Conservation (phyloP, 2,888 invertebrate genomes). For the Osedax frankpressi region DNA sequence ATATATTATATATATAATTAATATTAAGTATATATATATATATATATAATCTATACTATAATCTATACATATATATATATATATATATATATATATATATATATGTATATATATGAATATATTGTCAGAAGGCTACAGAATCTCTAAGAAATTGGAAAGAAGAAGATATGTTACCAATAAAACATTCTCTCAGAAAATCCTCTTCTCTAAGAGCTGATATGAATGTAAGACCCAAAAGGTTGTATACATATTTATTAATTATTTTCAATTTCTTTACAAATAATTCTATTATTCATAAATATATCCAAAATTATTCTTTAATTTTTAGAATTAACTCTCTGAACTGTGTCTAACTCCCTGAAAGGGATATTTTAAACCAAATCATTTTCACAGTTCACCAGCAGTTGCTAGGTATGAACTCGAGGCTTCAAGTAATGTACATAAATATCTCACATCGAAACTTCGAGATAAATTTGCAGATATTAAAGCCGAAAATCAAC, state of each 20-base stretch:
- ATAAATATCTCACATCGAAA: background rate
- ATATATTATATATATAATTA: too few relatives aligned
- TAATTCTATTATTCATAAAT: too few relatives aligned
- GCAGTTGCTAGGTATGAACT: background rate
- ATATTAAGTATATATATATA: too few relatives aligned
- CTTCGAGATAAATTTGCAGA: background rate
- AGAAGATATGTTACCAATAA: background rate
- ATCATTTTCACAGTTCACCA: too few relatives aligned
- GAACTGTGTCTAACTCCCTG: too few relatives aligned
- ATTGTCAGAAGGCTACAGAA: slow-evolving; percentile 6
- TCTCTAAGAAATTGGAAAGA: background rate
- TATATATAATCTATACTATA: background rate
- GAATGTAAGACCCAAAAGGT: background rate
- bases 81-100: slow-evolving; percentile 1
- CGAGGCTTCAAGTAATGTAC: background rate
- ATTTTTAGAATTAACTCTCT: too few relatives aligned
- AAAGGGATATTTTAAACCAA: too few relatives aligned
- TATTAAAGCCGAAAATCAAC: background rate
- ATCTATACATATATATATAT: background rate
- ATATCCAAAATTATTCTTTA: too few relatives aligned
- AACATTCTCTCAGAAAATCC: background rate
- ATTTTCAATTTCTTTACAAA: too few relatives aligned
- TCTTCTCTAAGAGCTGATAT: background rate
- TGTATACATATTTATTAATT: too few relatives aligned
- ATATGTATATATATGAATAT: slow-evolving; percentile 1